A percentile compares a stretch with the other conserved stretches of the same genome.
Conservation (phyloP, 1,140 invertebrate species). For the Euglossa dilemma region DNA sequence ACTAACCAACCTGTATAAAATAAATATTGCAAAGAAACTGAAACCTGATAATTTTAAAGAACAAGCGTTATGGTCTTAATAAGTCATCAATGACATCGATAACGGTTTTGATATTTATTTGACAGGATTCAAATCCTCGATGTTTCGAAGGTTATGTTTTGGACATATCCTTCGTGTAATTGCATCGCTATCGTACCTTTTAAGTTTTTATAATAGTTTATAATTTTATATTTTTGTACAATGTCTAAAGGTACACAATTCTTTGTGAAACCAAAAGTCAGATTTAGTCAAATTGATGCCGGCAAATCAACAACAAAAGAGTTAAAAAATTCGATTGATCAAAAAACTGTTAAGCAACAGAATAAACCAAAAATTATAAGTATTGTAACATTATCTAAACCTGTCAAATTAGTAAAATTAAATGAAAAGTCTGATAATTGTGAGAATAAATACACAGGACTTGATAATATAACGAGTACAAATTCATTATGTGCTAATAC, state of each 20-base stretch:
- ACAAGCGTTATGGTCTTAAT: not conserved
- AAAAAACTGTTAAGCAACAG: not conserved
- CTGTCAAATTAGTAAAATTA: slow-evolving; percentile 55
- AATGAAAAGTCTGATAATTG: not conserved
- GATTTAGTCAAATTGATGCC: slow-evolving; percentile 61
- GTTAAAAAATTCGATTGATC: not conserved
- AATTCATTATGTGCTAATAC: not conserved
- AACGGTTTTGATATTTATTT: not conserved
- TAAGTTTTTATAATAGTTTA: not conserved
- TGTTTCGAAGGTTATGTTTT: slow-evolving; percentile 24
- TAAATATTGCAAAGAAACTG: not conserved
- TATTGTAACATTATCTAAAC: slow-evolving; percentile 42
- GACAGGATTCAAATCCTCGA: not conserved
- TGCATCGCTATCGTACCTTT: not conserved
- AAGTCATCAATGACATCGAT: not conserved
- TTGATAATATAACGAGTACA: not conserved
- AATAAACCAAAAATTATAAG: slow-evolving; percentile 58
- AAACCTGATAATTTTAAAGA: not conserved
- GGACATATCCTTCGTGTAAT: not conserved
- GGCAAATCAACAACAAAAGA: not conserved
- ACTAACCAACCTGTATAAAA: not conserved
- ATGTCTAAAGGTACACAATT: slow-evolving; percentile 31
- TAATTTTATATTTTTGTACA: not conserved
- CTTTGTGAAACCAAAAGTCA: slow-evolving; percentile 65
- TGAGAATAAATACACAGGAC: not conserved